These are phyloP conservation scores for Nannobrachium achirus DNA, from an alignment of 2,113 vertebrate species.

Conservation along the genomic window DNA sequence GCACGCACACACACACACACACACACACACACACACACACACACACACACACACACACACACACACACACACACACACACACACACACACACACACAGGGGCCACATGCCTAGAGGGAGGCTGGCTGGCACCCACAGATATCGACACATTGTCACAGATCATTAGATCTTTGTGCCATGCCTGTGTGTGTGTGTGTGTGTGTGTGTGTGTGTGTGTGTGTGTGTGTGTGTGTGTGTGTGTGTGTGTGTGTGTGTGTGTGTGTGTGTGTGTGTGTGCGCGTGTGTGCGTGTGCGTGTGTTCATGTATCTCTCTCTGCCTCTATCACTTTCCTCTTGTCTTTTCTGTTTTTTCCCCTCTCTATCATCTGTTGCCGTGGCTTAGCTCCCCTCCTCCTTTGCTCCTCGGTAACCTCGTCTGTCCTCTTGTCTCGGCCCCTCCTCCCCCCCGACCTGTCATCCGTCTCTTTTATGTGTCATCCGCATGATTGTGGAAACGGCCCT, in stretches of 20 bases:
- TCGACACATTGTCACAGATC: conserved; percentile 49
- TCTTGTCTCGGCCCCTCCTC: conserved; percentile 1
- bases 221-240: conserved; percentile 7
- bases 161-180: conserved; percentile 33
- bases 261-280: background rate
- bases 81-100: conserved; percentile 32
- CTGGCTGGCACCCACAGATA: conserved; percentile 61
- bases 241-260: conserved; percentile 1
- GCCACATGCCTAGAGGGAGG: conserved; percentile 38
- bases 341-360: background rate
- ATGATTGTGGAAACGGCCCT: conserved; percentile 32
- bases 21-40: conserved; percentile 22
- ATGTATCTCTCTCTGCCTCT: too few species aligned
- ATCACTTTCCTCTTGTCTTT: background rate
- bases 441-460: conserved; percentile 18
- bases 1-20: background rate
- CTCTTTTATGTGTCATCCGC: conserved; percentile 21
- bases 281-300: background rate
- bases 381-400: background rate
- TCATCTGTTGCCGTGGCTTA: background rate
- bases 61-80: conserved; percentile 1
- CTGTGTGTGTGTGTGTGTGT: conserved; percentile 3
- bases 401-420: background rate
- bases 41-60: background rate
- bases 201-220: background rate